phyloP scores from a whole-genome alignment of 2,797 vertebrate species.

The Pangasius krempfi region DNA sequence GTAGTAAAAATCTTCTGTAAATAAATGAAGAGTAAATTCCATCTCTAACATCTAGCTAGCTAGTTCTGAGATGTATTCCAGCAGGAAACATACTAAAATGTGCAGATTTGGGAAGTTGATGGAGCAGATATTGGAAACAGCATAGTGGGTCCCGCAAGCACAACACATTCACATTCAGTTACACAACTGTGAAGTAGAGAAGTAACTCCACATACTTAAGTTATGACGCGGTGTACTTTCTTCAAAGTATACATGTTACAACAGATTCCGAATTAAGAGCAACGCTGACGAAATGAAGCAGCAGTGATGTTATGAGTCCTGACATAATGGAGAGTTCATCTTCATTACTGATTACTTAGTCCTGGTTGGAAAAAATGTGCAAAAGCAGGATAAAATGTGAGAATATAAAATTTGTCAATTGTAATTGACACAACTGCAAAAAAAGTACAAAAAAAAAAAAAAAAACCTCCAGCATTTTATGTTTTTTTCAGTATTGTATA shows the following conservation, averaged over 20 bases:
- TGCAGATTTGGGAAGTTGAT: not conserved
- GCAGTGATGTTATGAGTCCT: not conserved
- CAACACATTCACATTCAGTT: conserved; percentile 25
- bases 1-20: not conserved
- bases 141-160: conserved; percentile 2
- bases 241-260: not conserved
- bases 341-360: not conserved
- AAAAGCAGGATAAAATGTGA: not conserved
- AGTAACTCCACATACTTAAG: not conserved
- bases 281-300: not conserved
- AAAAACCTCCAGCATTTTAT: not conserved
- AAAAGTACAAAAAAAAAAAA: not conserved
- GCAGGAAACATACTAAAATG: not conserved
- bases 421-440: not conserved
- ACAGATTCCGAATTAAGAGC: not conserved
- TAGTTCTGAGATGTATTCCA: not conserved
- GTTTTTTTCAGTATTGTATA: not conserved
- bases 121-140: not conserved
- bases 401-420: not conserved
- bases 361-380: not conserved
- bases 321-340: conserved; percentile 1
- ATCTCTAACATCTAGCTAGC: too few relatives aligned
- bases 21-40: not conserved
- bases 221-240: not conserved
- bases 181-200: not conserved